Conservation (phyloP, 2,113 vertebrate genomes). For the Promerops cafer region DNA sequence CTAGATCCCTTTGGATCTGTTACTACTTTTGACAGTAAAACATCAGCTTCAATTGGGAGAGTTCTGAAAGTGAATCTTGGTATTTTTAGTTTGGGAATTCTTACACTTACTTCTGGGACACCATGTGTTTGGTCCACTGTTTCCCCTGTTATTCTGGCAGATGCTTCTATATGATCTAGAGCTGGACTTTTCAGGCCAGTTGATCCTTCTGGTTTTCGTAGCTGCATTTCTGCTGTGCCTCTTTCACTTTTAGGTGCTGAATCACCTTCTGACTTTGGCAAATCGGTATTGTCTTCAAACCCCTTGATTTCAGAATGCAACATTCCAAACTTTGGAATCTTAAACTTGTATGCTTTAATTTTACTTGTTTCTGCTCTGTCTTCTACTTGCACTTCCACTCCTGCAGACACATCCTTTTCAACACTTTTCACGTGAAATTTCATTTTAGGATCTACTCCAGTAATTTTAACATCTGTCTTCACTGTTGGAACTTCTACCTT, state of each 20-base stretch:
- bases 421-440: conserved; percentile 32
- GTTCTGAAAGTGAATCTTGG: conserved; percentile 59
- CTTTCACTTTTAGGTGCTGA: not conserved
- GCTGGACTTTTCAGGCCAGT: not conserved
- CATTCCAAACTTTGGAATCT: conserved; percentile 34
- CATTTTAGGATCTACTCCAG: conserved; percentile 39
- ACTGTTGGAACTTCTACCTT: not conserved
- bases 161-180: not conserved
- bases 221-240: not conserved
- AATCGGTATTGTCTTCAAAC: not conserved
- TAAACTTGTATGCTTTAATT: conserved; percentile 47
- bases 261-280: not conserved
- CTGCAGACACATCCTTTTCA: conserved; percentile 27
- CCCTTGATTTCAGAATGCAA: conserved; percentile 23
- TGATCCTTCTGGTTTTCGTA: not conserved
- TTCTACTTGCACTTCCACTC: conserved; percentile 37
- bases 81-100: conserved; percentile 63
- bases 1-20: not conserved
- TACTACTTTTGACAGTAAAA: conserved; percentile 47
- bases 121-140: not conserved
- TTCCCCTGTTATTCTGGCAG: not conserved
- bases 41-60: conserved; percentile 5
- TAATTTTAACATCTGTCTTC: not conserved
- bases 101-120: conserved; percentile 46
- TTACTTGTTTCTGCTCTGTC: conserved; percentile 32